Percentiles rank a stretch among this genome's conserved stretches.
Conservation (phyloP, 2,797 vertebrate genomes). For the Protonibea diacanthus region DNA sequence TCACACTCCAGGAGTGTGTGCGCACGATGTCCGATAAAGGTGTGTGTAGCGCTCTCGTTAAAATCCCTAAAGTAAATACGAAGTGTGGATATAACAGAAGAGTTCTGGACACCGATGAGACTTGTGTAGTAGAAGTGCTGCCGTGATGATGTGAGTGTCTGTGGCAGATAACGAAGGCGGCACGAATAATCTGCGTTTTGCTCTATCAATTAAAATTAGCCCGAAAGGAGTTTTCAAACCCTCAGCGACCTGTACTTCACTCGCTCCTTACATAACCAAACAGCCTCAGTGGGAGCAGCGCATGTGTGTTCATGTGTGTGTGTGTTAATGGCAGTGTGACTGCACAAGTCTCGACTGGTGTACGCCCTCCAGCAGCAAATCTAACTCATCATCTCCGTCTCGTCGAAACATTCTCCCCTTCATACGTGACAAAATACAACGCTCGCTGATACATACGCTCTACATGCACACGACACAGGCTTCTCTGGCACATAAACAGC, state of each 20-base stretch:
- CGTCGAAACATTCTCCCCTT: not conserved
- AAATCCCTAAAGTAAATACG: not conserved
- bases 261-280: constrained; percentile 71
- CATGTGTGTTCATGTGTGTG: not conserved
- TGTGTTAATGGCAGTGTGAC: not conserved
- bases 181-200: constrained; percentile 61
- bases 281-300: constrained; percentile 41
- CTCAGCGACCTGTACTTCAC: constrained; percentile 55
- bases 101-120: constrained; percentile 8
- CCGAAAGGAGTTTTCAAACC: constrained; percentile 65
- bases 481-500: constrained; percentile 50
- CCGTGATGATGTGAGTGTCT: constrained; percentile 28
- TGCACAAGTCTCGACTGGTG: constrained; percentile 55
- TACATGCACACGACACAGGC: constrained; percentile 25
- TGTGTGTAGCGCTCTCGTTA: not conserved
- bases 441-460: constrained; percentile 37
- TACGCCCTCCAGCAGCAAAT: constrained; percentile 39
- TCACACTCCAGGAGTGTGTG: not conserved
- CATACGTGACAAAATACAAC: constrained; percentile 6
- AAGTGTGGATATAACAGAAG: not conserved
- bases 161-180: constrained; percentile 55
- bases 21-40: too few species aligned
- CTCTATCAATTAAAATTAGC: constrained; percentile 76
- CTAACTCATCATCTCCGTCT: constrained; percentile 43
- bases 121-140: constrained; percentile 4